Evolutionary conservation across 2,113 vertebrate species (phyloP).

Genomic region (Thalassoma bifasciatum): DNA sequence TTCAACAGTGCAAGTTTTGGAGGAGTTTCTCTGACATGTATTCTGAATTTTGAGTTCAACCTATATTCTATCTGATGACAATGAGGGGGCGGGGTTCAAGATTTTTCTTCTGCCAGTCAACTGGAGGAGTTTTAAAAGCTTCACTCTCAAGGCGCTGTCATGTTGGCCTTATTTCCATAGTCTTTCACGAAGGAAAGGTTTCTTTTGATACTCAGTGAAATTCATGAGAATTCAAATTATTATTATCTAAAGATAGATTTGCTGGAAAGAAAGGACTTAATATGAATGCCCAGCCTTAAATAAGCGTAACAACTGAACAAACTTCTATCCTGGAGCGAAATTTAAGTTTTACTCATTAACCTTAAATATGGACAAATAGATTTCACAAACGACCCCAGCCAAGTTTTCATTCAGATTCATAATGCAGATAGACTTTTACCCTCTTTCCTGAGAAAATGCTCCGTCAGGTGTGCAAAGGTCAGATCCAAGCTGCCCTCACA

Average conservation of each 20-base stretch:
- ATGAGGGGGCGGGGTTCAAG: no score
- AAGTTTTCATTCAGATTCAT: slow-evolving; percentile 11
- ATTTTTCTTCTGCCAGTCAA: no score
- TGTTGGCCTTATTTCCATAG: no score
- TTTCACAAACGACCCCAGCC: background rate
- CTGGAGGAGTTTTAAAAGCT: no score
- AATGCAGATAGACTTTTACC: slow-evolving; percentile 7
- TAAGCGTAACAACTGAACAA: background rate
- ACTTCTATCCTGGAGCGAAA: background rate
- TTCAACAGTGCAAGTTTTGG: no score
- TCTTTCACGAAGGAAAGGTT: no score
- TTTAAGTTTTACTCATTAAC: background rate
- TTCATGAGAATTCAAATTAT: no score
- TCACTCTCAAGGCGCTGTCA: no score
- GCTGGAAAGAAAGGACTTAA: background rate
- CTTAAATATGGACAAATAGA: background rate
- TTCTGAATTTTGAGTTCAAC: no score
- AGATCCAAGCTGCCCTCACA: slow-evolving; percentile 26
- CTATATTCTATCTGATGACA: no score
- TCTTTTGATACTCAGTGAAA: no score
- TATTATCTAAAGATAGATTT: background rate
- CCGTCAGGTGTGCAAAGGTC: slow-evolving; percentile 24
- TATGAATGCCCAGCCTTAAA: background rate
- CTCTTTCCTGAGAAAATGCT: background rate
- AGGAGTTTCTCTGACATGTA: no score